Evolutionary conservation across 2,113 vertebrate genomes (phyloP).

Genomic region (Alces alces): DNA sequence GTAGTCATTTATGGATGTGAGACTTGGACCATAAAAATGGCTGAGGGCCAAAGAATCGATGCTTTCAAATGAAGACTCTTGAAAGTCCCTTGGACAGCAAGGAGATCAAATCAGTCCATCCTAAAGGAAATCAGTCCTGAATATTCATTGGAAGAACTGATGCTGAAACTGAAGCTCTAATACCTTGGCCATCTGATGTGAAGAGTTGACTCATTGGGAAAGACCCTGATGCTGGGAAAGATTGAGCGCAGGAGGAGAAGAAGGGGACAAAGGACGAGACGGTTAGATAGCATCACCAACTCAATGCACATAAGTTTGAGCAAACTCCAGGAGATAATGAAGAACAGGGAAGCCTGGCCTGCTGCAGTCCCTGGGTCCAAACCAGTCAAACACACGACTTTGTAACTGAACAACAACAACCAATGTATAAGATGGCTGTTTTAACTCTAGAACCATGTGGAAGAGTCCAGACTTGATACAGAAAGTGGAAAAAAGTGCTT

Average conservation of each 20-base stretch:
- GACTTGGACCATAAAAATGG: background rate
- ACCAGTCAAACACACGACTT: background rate
- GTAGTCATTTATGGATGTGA: background rate
- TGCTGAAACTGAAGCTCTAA: background rate
- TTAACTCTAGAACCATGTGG: background rate
- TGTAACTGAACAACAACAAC: background rate
- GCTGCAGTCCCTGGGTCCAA: background rate
- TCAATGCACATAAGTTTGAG: background rate
- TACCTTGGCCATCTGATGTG: background rate
- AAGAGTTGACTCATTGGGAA: background rate
- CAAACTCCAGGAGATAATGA: background rate
- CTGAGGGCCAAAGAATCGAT: background rate
- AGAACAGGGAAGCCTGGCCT: background rate
- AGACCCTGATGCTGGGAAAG: background rate
- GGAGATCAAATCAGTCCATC: background rate
- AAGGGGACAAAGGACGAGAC: background rate
- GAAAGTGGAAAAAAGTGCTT: background rate
- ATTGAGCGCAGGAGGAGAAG: background rate
- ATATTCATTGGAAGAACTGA: background rate
- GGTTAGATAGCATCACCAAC: background rate
- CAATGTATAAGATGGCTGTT: accelerated
- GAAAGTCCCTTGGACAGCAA: background rate
- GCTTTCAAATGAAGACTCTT: background rate
- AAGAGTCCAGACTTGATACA: no score
- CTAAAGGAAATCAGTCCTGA: background rate